Base-by-base conservation (phyloP, 2,113 vertebrate species). In the Copsychus sechellarum region DNA sequence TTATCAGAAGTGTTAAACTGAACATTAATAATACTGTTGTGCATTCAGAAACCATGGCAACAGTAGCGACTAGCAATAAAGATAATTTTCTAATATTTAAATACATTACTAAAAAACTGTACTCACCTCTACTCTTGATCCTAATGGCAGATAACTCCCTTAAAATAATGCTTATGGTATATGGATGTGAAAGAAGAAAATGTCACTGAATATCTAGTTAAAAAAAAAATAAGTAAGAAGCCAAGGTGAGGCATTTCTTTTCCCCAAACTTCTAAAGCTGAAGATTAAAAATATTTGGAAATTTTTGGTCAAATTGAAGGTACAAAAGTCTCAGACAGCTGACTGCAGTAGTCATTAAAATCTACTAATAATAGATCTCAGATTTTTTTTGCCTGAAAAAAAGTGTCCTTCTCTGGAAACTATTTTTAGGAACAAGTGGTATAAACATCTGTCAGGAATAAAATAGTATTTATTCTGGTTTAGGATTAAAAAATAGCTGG, bases 1-100 rank as follows among this genome's bases (percentile, higher is more conserved):
- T 95, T 70, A 86, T 96, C 90, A 96, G 48, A 93, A 92, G 83
- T 94, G 79, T 95, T 96, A 95, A 97, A 89, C 51, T 58, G 51
- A 92, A 81, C 40, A 79, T 93, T 94, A 97, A 79, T 91, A 96
- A 96, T 90, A 87, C 74, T 11, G 4, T 65, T 90, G 45, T 81
- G 81, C 88, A 58, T 81, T 93, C 58, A 57, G 93, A 96, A 97
- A 83, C 74, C 60, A 76, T 85, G 70, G 64, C 78, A 86, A 86
- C 61, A 54, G 21, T 25, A 90, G 73, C 87, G 79, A 91, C 51
- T 64, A 45, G 57, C 34, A 58, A 78, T 58, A 79, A 47, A 91
- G 40, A 85, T 50, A 28, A 80, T 29, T 79, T 80, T 85, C 42
- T 34, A 58, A 64, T 60, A n/a, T 85, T 58, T 60, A 86, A 92